Evolutionary conservation across 1,140 invertebrate species (phyloP).

Genomic region (Eurytemora carolleeae): DNA sequence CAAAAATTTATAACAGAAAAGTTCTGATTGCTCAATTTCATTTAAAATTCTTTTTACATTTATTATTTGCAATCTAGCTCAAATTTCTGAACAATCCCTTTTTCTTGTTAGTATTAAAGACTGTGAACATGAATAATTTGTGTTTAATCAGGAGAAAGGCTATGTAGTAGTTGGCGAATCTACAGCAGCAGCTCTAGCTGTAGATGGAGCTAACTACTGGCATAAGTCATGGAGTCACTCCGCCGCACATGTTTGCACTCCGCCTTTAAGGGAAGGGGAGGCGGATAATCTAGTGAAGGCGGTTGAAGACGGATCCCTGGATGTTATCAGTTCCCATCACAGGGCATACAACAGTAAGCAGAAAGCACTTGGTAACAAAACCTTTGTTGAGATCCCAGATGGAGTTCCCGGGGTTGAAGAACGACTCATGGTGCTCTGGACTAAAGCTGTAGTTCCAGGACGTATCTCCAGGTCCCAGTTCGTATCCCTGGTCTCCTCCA

Average conservation of each 20-base stretch:
- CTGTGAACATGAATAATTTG: no score
- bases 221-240: constrained; percentile 39
- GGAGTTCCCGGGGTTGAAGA: constrained; percentile 74
- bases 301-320: not conserved
- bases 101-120: no score
- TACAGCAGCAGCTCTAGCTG: constrained; percentile 45
- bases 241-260: constrained; percentile 44
- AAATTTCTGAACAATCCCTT: no score
- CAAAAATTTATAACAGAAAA: no score
- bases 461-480: constrained; percentile 36
- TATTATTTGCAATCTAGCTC: no score
- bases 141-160: no score
- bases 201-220: constrained; percentile 30
- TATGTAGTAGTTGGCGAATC: constrained; percentile 53
- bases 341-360: constrained; percentile 83
- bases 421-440: constrained; percentile 38
- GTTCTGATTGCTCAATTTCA: no score
- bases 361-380: constrained; percentile 66
- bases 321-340: constrained; percentile 39
- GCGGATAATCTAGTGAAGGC: constrained; percentile 30
- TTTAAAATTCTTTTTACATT: no score
- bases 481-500: constrained; percentile 38
- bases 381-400: constrained; percentile 93
- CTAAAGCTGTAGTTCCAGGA: constrained; percentile 36
- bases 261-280: constrained; percentile 55